Conservation (phyloP, 2,797 vertebrate species). For the Lerista edwardsae region DNA sequence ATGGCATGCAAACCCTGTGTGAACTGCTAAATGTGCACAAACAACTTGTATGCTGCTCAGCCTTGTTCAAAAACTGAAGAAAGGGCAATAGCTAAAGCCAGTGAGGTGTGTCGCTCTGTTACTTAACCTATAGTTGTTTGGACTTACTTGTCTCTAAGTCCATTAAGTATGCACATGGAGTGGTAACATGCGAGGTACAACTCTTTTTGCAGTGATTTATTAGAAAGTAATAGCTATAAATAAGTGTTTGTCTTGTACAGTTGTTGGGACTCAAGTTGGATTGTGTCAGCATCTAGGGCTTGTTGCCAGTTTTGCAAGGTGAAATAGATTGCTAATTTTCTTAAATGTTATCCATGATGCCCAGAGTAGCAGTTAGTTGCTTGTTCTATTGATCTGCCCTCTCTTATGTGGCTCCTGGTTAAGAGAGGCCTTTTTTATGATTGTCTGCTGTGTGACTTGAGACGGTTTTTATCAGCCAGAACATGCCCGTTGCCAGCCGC, state of each 20-base stretch:
- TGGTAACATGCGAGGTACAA: constrained; percentile 33
- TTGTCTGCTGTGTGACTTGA: constrained; percentile 73
- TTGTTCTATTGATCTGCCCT: constrained; percentile 73
- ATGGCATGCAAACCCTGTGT: background rate
- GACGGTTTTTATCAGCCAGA: constrained; percentile 73
- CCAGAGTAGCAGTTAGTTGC: constrained; percentile 75
- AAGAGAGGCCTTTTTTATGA: constrained; percentile 76
- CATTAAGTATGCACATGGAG: constrained; percentile 40
- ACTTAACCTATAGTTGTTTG: constrained; percentile 54
- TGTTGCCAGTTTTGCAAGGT: constrained; percentile 70
- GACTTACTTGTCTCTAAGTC: constrained; percentile 23
- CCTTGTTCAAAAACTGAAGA: background rate
- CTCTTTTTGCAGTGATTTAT: constrained; percentile 65
- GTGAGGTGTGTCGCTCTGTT: constrained; percentile 27
- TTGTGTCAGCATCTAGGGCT: constrained; percentile 59
- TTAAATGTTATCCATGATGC: constrained; percentile 75
- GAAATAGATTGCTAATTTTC: constrained; percentile 78
- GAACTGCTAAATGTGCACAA: constrained; percentile 39
- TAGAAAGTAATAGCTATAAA: constrained; percentile 53
- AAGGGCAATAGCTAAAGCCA: constrained; percentile 18
- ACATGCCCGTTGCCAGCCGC: constrained; percentile 73
- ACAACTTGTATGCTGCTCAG: background rate
- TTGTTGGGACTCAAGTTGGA: constrained; percentile 60
- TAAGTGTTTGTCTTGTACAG: constrained; percentile 52
- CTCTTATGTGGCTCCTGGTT: constrained; percentile 74